Base-by-base conservation (phyloP, 1,140 invertebrate species). In the Phortica variegata region DNA sequence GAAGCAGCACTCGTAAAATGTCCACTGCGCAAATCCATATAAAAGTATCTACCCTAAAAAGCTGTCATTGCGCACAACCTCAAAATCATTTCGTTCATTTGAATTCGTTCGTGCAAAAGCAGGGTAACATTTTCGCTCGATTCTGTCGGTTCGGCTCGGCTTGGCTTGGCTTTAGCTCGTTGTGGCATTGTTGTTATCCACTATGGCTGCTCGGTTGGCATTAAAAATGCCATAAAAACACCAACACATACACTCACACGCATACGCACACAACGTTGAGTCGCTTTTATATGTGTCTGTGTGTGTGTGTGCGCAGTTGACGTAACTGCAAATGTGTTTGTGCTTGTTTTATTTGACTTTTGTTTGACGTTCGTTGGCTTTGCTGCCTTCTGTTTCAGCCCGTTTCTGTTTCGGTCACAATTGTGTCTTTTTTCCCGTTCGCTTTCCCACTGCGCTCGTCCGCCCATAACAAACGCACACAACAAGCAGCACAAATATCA, bases 21-120 rank as follows among this genome's bases (percentile, higher is more conserved):
- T 57, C 61, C 59, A 70, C 52, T 73, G 68, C 65, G 68, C 68
- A 72, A 72, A 58, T 72, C 60, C 68, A 68, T 65, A 65, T 60
- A 61, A 72, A 72, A 72, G 69, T 72, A 72, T 72, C 68, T 72
- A 72, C 65, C 66, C 68, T 65, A 70, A 68, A 72, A 69, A 69
- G 68, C 68, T 65, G 68, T 56, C 56, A 69, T 54, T 72, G 68
- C 68, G 68, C 68, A 72, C 68, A 58, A 72, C 63, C 58, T 58
- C 55, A 38, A 54, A 32, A 32, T 49, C 43, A 40, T 51, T 31
- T 51, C 50, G 56, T 40, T 47, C n/a, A n/a, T n/a, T n/a, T n/a
- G n/a, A n/a, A n/a, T n/a, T n/a, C n/a, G n/a, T n/a, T n/a, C n/a
- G n/a, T n/a, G n/a, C n/a, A n/a, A n/a, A n/a, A n/a, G 48, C 43